These are phyloP conservation scores for Lasius platythorax DNA, from an alignment of 2,888 invertebrate genomes.

Conservation along the genomic window DNA sequence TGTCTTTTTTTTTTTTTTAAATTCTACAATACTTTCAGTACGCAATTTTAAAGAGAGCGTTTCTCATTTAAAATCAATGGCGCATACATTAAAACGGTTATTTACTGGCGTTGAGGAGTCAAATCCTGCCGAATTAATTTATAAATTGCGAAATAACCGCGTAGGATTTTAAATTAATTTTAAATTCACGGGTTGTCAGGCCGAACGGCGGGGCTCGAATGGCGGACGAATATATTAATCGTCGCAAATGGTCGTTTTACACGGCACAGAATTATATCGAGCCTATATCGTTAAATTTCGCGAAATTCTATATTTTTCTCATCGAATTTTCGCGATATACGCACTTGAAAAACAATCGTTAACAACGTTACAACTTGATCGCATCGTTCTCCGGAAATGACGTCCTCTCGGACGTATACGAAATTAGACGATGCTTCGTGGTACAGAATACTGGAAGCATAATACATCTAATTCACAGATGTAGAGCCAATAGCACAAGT, in stretches of 20 bases:
- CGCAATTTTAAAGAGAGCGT: neutral
- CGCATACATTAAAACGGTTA: slow-evolving; percentile 21
- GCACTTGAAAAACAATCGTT: neutral
- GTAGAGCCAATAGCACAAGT: slow-evolving; percentile 30
- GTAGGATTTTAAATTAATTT: slow-evolving; percentile 52
- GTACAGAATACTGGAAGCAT: slow-evolving; percentile 31
- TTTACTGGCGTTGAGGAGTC: slow-evolving; percentile 43
- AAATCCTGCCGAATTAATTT: slow-evolving; percentile 50
- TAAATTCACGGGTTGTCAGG: slow-evolving; percentile 29
- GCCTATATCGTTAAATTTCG: neutral
- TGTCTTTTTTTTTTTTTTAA: neutral
- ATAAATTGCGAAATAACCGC: slow-evolving; percentile 48
- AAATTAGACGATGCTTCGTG: slow-evolving; percentile 12
- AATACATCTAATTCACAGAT: slow-evolving; percentile 45
- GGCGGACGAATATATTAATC: slow-evolving; percentile 28
- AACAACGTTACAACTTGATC: neutral
- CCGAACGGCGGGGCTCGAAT: neutral
- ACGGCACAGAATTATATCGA: slow-evolving; percentile 10
- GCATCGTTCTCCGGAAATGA: neutral
- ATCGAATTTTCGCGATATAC: slow-evolving; percentile 5
- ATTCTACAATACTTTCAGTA: slow-evolving; percentile 16
- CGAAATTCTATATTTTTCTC: slow-evolving; percentile 7
- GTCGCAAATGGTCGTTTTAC: slow-evolving; percentile 13
- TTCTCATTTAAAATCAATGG: slow-evolving; percentile 36
- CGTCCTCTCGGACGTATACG: neutral